Base-by-base conservation (phyloP, 1,140 invertebrate species). In the Aporrectodea caliginosa region DNA sequence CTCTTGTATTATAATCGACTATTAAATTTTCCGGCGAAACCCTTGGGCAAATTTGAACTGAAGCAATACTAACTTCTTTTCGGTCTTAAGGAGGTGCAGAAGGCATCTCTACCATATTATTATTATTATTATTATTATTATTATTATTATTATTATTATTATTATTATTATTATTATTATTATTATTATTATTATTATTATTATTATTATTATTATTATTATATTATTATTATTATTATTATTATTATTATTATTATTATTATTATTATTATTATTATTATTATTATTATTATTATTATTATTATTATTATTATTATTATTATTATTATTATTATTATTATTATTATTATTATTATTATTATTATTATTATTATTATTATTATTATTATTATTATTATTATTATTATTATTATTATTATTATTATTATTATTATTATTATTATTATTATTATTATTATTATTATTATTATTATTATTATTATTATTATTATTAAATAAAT, bases 321-420 rank as follows among this genome's bases (percentile, higher is more conserved):
- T 75, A 33, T 32, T 33, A 29, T 75, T 75, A 33, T 32, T 29
- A 33, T 32, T 75, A 75, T 75, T 29, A 33, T 32, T 75, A 75
- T 75, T 75, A 32, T 32, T 75, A 75, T 75, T 75, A 32, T 32
- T 75, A 75, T 75, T 75, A 35, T 35, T 75, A 75, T 75, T 75
- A 73, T n/a, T n/a, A n/a, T n/a, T n/a, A n/a, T n/a, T n/a, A n/a
- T n/a, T n/a, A n/a, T n/a, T n/a, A n/a, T n/a, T n/a, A n/a, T n/a
- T n/a, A n/a, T n/a, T n/a, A n/a, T n/a, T n/a, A n/a, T n/a, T n/a
- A n/a, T n/a, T n/a, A n/a, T n/a, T n/a, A n/a, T n/a, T n/a, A n/a
- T n/a, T n/a, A n/a, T n/a, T n/a, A n/a, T n/a, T n/a, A n/a, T n/a
- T n/a, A n/a, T n/a, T n/a, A n/a, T n/a, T n/a, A n/a, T n/a, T n/a